A percentile compares a stretch with the other conserved stretches of the same genome.
These are phyloP conservation scores for Acanthosepion lycidas DNA, from an alignment of 2,888 invertebrate genomes.

Conservation along the genomic window DNA sequence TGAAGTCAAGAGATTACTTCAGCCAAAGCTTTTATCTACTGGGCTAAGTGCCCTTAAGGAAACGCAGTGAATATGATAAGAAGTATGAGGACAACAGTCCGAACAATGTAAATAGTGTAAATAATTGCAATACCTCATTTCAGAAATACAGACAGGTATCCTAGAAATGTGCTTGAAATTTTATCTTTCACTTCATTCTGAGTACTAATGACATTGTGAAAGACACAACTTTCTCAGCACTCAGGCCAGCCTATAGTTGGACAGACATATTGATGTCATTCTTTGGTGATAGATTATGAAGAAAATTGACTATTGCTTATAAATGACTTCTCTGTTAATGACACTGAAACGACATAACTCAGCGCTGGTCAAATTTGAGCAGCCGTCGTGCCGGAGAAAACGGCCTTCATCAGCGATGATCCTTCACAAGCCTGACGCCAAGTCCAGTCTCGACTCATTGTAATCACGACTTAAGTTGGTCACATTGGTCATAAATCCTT, in stretches of 20 bases:
- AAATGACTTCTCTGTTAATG: background rate
- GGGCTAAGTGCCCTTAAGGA: too few species aligned
- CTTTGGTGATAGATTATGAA: background rate
- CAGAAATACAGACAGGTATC: too few species aligned
- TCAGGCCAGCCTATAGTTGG: background rate
- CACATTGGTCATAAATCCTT: slow-evolving; percentile 20
- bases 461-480: background rate
- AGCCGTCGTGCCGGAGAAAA: background rate
- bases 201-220: background rate
- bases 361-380: background rate
- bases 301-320: background rate
- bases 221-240: background rate
- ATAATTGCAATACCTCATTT: too few species aligned
- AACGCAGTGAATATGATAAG: too few species aligned
- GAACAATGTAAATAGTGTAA: too few species aligned
- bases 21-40: too few species aligned
- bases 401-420: background rate
- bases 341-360: background rate
- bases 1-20: too few species aligned
- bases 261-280: background rate
- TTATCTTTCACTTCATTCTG: too few species aligned
- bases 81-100: too few species aligned
- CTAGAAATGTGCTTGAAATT: too few species aligned
- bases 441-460: background rate
- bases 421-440: background rate